Evolutionary conservation across 1,140 invertebrate genomes (phyloP).

Genomic region (Drosophila ambigua): DNA sequence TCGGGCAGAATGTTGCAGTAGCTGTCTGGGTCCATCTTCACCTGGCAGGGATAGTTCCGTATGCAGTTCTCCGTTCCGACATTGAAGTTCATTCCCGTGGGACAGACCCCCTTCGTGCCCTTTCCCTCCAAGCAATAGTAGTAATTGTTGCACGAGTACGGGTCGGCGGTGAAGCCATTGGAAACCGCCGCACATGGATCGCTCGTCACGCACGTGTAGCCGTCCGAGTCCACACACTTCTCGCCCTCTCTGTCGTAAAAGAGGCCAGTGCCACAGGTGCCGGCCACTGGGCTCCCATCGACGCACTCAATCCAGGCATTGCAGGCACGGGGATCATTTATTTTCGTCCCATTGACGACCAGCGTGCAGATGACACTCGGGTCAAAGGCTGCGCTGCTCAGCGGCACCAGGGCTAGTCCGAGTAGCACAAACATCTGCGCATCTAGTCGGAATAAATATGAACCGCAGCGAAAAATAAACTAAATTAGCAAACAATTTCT

Average conservation of each 20-base stretch:
- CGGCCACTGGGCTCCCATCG: constrained; percentile 44
- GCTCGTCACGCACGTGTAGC: constrained; percentile 67
- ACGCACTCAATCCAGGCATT: constrained; percentile 67
- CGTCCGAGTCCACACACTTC: constrained; percentile 44
- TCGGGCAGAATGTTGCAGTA: constrained; percentile 76
- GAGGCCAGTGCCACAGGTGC: constrained; percentile 46
- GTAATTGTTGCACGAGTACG: constrained; percentile 73
- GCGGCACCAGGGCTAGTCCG: neutral
- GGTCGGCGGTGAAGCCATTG: constrained; percentile 68
- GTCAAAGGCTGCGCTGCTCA: constrained; percentile 47
- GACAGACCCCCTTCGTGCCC: constrained; percentile 55
- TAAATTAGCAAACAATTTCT: neutral
- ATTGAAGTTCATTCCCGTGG: constrained; percentile 65
- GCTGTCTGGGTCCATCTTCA: constrained; percentile 61
- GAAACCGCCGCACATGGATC: constrained; percentile 57
- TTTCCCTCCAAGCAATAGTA: constrained; percentile 67
- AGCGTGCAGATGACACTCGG: constrained; percentile 52
- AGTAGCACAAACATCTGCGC: neutral
- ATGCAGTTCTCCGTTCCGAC: constrained; percentile 62
- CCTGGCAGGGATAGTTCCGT: constrained; percentile 48
- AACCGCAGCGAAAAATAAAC: neutral
- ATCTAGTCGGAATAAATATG: constrained; percentile 6
- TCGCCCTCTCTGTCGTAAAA: constrained; percentile 65
- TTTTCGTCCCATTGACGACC: constrained; percentile 58
- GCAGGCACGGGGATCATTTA: constrained; percentile 71